Conservation (phyloP, 2,113 vertebrate species). For the Dinomys branickii region DNA sequence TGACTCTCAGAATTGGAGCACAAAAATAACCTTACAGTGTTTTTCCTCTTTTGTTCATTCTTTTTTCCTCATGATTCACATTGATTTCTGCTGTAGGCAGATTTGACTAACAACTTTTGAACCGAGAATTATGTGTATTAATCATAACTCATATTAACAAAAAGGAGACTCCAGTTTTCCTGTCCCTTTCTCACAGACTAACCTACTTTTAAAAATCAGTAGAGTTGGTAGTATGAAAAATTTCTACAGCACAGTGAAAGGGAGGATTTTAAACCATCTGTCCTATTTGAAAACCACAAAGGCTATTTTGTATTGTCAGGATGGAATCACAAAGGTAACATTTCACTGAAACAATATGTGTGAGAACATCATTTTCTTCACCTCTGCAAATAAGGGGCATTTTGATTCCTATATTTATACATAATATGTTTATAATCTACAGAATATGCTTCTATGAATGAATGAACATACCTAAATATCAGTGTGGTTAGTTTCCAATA, state of each 20-base stretch:
- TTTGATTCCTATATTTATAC: neutral
- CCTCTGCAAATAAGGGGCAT: constrained; percentile 38
- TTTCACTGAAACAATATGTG: constrained; percentile 70
- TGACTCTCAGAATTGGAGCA: neutral
- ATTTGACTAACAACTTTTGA: constrained; percentile 82
- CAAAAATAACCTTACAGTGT: neutral
- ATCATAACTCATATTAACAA: constrained; percentile 66
- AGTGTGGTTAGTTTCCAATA: neutral
- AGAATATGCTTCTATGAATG: neutral
- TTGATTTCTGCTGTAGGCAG: constrained; percentile 77
- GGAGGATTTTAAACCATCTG: neutral
- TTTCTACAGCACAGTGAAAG: neutral
- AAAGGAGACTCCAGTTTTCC: constrained; percentile 66
- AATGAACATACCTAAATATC: neutral
- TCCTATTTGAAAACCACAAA: neutral
- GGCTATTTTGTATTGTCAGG: neutral
- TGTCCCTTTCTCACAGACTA: constrained; percentile 61
- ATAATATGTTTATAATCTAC: neutral
- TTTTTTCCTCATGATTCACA: neutral
- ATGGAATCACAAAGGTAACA: constrained; percentile 31
- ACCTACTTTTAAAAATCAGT: constrained; percentile 73
- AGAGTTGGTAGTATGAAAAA: constrained; percentile 53
- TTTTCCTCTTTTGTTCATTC: neutral
- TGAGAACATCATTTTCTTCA: constrained; percentile 61
- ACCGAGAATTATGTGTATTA: constrained; percentile 72